These are phyloP conservation scores for Aleiodes testaceus DNA, from an alignment of 2,888 invertebrate species.

Conservation along the genomic window DNA sequence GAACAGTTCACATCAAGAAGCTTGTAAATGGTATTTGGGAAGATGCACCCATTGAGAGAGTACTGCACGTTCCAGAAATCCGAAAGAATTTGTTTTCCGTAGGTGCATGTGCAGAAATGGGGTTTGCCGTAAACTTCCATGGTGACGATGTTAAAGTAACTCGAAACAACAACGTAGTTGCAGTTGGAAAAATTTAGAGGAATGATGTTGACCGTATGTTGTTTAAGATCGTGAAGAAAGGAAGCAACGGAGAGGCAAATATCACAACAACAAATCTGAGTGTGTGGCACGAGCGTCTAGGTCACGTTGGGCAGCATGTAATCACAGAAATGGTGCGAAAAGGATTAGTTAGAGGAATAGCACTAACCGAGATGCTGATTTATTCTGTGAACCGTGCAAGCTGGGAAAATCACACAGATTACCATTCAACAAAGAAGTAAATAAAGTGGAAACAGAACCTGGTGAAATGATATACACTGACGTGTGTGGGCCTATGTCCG, in stretches of 20 bases:
- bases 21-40: slow-evolving; percentile 38
- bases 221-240: not conserved
- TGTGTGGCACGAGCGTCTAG: slow-evolving; percentile 42
- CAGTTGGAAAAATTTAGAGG: slow-evolving; percentile 43
- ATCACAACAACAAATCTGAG: slow-evolving; percentile 1
- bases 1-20: slow-evolving; percentile 43
- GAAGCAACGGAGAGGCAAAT: slow-evolving; percentile 21
- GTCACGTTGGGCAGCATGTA: slow-evolving; percentile 26
- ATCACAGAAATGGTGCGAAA: slow-evolving; percentile 29
- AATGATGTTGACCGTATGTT: not conserved
- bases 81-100: slow-evolving; percentile 43
- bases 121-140: slow-evolving; percentile 12
- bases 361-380: slow-evolving; percentile 18
- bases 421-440: not conserved
- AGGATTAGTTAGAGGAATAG: slow-evolving; percentile 26
- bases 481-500: slow-evolving; percentile 45
- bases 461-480: slow-evolving; percentile 43
- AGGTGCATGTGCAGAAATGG: slow-evolving; percentile 38
- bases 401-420: slow-evolving; percentile 52
- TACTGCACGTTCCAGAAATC: too few species aligned
- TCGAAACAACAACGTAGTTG: slow-evolving; percentile 26
- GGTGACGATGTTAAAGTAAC: not conserved
- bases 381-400: slow-evolving; percentile 53
- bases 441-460: not conserved
- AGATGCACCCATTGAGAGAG: slow-evolving; percentile 42